Percentiles rank a stretch among this genome's conserved stretches.
Conservation (phyloP, 1,140 invertebrate species). For the Wasmannia auropunctata region DNA sequence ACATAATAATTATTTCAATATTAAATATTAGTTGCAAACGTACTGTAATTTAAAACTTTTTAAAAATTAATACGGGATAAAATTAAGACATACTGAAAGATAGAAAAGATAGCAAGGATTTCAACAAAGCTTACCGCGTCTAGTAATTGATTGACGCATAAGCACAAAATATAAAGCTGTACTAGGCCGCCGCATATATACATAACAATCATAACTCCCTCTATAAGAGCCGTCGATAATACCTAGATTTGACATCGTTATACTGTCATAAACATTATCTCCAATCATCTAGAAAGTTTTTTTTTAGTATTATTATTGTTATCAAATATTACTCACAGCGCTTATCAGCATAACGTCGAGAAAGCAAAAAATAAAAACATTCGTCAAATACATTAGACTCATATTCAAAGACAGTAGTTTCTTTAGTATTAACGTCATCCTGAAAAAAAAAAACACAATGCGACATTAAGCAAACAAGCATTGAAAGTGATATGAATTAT, state of each 20-base stretch:
- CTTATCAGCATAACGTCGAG: constrained; percentile 62
- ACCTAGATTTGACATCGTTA: background rate
- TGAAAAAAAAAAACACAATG: constrained; percentile 42
- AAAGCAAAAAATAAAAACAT: constrained; percentile 72
- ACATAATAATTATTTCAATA: background rate
- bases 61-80: background rate
- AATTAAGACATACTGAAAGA: background rate
- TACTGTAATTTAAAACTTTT: background rate
- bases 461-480: background rate
- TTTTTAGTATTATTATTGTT: background rate
- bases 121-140: constrained; percentile 62
- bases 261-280: background rate
- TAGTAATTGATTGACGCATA: constrained; percentile 66
- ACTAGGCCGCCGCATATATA: constrained; percentile 56
- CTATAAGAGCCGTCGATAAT: background rate
- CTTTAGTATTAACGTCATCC: constrained; percentile 54
- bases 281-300: background rate
- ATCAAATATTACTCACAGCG: constrained; percentile 52
- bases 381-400: constrained; percentile 64
- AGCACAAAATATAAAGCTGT: constrained; percentile 72
- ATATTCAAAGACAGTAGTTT: constrained; percentile 63
- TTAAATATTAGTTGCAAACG: background rate
- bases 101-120: background rate
- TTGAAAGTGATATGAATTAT: background rate
- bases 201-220: constrained; percentile 35